Percentiles rank a stretch among this genome's conserved stretches.
Conservation (phyloP, 2,113 vertebrate genomes). For the Platysternon megacephalum region DNA sequence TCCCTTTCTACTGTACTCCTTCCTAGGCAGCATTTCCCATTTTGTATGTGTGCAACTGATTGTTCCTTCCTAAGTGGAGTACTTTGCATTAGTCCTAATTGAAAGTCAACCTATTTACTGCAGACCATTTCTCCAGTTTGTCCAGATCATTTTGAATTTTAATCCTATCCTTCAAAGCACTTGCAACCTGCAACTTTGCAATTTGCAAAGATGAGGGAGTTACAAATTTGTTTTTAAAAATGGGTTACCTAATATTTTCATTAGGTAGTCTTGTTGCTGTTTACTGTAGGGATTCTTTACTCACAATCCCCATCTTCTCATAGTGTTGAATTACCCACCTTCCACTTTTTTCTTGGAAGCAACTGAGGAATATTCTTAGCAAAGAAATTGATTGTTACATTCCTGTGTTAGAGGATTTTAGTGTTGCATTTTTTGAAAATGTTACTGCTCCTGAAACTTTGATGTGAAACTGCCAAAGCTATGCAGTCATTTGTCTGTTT, state of each 20-base stretch:
- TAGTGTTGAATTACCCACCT: background rate
- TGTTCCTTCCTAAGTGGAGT: no score
- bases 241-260: background rate
- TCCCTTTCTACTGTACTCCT: no score
- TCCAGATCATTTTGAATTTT: no score
- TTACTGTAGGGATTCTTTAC: constrained; percentile 21
- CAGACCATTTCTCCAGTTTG: no score
- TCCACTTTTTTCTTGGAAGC: constrained; percentile 3
- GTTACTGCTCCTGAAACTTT: constrained; percentile 31
- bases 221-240: background rate
- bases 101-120: no score
- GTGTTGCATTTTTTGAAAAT: constrained; percentile 49
- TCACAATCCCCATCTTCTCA: background rate
- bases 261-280: background rate
- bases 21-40: no score
- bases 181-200: no score
- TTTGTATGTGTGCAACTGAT: no score
- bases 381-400: constrained; percentile 65
- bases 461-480: constrained; percentile 19
- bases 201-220: background rate
- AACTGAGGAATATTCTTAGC: constrained; percentile 51
- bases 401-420: constrained; percentile 30
- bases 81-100: no score
- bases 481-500: constrained; percentile 12
- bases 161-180: no score